Conservation (phyloP, 2,113 vertebrate species). For the Porphyrio hochstetteri region DNA sequence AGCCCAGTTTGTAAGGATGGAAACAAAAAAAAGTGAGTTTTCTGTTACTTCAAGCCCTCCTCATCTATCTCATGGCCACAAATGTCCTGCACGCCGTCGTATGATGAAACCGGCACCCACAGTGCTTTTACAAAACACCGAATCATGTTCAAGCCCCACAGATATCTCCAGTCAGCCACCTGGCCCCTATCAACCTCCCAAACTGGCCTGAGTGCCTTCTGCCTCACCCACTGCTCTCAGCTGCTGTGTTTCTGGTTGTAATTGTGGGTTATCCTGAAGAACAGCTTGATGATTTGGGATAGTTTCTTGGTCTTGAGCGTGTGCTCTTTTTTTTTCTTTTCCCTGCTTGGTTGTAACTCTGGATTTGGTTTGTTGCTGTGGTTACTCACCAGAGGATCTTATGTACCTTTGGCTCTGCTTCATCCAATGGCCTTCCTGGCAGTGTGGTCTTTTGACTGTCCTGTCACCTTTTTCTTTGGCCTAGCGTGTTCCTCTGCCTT, state of each 20-base stretch:
- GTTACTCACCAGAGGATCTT: not conserved
- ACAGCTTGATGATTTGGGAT: rapidly evolving
- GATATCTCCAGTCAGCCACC: not conserved
- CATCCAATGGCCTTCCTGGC: rapidly evolving
- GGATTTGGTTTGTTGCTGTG: not conserved
- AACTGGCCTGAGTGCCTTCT: not conserved
- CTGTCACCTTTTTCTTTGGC: not conserved
- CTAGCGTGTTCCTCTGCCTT: not conserved
- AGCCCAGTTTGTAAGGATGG: not conserved
- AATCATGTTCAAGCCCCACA: not conserved
- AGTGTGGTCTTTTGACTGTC: not conserved
- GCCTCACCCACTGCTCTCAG: not conserved
- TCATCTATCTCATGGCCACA: not conserved
- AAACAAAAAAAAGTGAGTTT: not conserved
- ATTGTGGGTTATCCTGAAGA: not conserved
- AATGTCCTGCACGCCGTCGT: not conserved
- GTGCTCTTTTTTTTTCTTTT: not conserved
- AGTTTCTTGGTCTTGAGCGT: rapidly evolving
- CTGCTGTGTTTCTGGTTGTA: not conserved
- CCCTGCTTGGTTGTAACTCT: no score
- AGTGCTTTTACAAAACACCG: not conserved
- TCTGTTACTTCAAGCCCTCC: not conserved
- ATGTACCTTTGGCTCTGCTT: not conserved
- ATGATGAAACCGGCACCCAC: rapidly evolving
- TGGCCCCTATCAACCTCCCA: not conserved